Percentiles rank a stretch among this genome's conserved stretches.
Conservation (phyloP, 2,113 vertebrate species). For the Brienomyrus longianalis region DNA sequence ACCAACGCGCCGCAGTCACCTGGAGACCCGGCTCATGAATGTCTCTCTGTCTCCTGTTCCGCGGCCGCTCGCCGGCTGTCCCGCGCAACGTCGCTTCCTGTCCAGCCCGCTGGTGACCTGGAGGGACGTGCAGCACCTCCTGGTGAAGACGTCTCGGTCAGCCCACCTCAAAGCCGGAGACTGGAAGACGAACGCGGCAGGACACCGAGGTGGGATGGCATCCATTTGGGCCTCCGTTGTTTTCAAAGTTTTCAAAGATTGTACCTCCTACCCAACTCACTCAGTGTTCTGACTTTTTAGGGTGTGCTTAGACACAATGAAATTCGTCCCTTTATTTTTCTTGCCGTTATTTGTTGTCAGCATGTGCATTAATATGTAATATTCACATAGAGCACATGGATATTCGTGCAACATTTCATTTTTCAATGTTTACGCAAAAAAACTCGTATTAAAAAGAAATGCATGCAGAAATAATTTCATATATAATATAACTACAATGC, state of each 20-base stretch:
- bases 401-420: too few relatives aligned
- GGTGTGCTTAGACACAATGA: neutral
- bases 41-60: neutral
- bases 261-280: neutral
- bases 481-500: too few relatives aligned
- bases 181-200: constrained; percentile 83
- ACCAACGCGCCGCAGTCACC: neutral
- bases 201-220: constrained; percentile 67
- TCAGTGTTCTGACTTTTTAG: too few relatives aligned
- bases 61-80: neutral
- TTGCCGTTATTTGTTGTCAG: neutral
- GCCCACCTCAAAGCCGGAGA: constrained; percentile 77
- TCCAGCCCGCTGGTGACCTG: constrained; percentile 76
- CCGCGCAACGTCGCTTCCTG: neutral
- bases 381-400: too few relatives aligned
- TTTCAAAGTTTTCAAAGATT: neutral
- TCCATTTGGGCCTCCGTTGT: neutral
- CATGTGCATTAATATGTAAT: too few relatives aligned
- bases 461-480: too few relatives aligned
- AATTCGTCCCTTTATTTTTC: neutral
- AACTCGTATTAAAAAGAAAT: too few relatives aligned
- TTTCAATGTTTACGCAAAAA: too few relatives aligned
- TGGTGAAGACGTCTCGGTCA: constrained; percentile 79
- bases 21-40: neutral
- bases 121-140: constrained; percentile 85